A percentile compares a stretch with the other conserved stretches of the same genome.
phyloP scores from a whole-genome alignment of 2,888 invertebrate species.

The Xestoiulus laeticollis region DNA sequence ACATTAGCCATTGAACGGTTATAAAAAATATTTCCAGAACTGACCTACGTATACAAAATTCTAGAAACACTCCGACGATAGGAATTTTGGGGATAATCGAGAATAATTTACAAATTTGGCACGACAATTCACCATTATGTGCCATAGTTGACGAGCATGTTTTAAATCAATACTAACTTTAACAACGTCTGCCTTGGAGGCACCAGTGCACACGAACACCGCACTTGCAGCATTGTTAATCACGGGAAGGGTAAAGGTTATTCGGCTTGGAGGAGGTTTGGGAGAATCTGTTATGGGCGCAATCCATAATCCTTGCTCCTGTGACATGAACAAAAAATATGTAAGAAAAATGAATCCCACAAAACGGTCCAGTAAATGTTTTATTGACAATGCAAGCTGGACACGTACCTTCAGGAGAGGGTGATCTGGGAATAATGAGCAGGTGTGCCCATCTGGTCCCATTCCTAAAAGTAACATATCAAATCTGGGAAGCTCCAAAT shows the following conservation, averaged over 20 bases:
- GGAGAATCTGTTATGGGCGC: constrained; percentile 91
- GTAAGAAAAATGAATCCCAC: constrained; percentile 52
- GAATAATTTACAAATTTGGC: too few relatives aligned
- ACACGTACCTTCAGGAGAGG: constrained; percentile 61
- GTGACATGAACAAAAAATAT: too few relatives aligned
- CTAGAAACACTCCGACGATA: too few relatives aligned
- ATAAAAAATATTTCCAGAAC: background rate
- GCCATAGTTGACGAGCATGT: background rate
- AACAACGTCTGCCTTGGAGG: constrained; percentile 86
- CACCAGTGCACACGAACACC: constrained; percentile 85
- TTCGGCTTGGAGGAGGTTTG: constrained; percentile 89
- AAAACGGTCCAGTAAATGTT: constrained; percentile 58
- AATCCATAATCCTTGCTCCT: constrained; percentile 71
- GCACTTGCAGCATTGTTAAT: constrained; percentile 85
- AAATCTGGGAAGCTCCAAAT: constrained; percentile 74
- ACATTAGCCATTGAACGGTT: too few relatives aligned
- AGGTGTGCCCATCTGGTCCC: constrained; percentile 99
- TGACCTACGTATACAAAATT: background rate
- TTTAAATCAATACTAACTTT: constrained; percentile 70
- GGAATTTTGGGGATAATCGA: too few relatives aligned
- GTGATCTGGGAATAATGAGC: constrained; percentile 91
- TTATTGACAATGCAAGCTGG: background rate
- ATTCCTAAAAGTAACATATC: constrained; percentile 92
- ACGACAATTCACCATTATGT: too few relatives aligned
- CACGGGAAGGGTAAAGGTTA: constrained; percentile 91